Evolutionary conservation across 1,140 invertebrate species (phyloP).

Genomic region (Apis florea): DNA sequence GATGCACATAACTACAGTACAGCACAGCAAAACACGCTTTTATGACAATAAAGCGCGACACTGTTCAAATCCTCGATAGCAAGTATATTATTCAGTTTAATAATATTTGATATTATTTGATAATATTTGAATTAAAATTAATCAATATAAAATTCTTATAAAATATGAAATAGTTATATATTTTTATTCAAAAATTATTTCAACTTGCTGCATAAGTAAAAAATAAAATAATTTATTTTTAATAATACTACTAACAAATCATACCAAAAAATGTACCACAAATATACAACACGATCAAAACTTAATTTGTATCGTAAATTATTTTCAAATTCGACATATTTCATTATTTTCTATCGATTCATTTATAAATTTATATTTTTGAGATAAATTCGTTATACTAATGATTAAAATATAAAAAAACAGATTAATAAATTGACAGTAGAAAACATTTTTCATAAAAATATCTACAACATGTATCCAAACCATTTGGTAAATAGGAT

Average conservation of each 20-base stretch:
- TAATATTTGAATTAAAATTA: neutral
- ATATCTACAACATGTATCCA: constrained; percentile 35
- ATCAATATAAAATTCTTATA: neutral
- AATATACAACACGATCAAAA: constrained; percentile 10
- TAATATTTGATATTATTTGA: neutral
- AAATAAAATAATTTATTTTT: constrained; percentile 26
- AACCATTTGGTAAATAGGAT: constrained; percentile 44
- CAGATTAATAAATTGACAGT: constrained; percentile 20
- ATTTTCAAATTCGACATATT: constrained; percentile 1
- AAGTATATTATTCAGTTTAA: constrained; percentile 1
- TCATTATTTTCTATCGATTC: neutral
- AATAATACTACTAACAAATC: neutral
- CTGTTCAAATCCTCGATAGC: constrained; percentile 17
- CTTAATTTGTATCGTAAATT: constrained; percentile 14
- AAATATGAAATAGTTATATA: neutral
- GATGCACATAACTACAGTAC: constrained; percentile 41
- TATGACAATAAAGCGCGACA: constrained; percentile 5
- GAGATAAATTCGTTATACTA: neutral
- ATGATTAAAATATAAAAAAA: constrained; percentile 11
- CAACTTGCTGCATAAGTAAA: neutral
- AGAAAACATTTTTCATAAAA: constrained; percentile 33
- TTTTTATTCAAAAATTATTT: constrained; percentile 2
- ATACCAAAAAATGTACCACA: constrained; percentile 14
- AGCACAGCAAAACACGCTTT: constrained; percentile 10
- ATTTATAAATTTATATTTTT: neutral